Evolutionary conservation across 2,888 invertebrate species (phyloP).

Genomic region (Nemoura dubitans): DNA sequence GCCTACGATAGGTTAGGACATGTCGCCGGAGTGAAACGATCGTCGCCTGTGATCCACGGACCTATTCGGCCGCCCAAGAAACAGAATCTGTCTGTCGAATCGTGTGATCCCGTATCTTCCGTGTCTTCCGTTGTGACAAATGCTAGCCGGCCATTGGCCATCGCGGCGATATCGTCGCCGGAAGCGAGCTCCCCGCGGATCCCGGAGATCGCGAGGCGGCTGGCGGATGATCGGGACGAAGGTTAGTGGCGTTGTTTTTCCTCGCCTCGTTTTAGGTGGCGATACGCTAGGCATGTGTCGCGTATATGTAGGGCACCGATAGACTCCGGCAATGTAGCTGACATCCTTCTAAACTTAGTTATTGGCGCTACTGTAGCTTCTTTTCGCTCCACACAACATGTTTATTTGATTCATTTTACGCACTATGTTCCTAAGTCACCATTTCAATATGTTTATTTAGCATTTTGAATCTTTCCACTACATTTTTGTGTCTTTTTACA

Average conservation of each 20-base stretch:
- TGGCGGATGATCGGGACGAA: constrained; percentile 4
- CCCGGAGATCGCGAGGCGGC: constrained; percentile 13
- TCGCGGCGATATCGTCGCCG: constrained; percentile 48
- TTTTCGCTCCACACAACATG: background rate
- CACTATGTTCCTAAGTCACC: background rate
- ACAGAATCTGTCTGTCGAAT: constrained; percentile 39
- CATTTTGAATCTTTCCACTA: background rate
- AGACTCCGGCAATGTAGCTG: background rate
- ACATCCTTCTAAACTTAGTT: background rate
- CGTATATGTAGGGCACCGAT: background rate
- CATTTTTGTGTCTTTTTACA: background rate
- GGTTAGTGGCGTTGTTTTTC: background rate
- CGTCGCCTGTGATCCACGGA: constrained; percentile 64
- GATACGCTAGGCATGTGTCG: background rate
- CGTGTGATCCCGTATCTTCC: constrained; percentile 32
- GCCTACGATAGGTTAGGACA: constrained; percentile 57
- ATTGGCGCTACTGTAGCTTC: background rate
- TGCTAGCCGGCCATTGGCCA: constrained; percentile 48
- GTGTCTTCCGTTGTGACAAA: constrained; percentile 45
- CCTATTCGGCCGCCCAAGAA: constrained; percentile 62
- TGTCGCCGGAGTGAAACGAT: constrained; percentile 58
- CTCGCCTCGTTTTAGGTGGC: background rate
- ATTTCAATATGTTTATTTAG: background rate
- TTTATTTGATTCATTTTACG: background rate
- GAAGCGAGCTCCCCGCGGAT: constrained; percentile 43